These are phyloP conservation scores for Pyrrhia umbra DNA, from an alignment of 2,888 invertebrate species.

Conservation along the genomic window DNA sequence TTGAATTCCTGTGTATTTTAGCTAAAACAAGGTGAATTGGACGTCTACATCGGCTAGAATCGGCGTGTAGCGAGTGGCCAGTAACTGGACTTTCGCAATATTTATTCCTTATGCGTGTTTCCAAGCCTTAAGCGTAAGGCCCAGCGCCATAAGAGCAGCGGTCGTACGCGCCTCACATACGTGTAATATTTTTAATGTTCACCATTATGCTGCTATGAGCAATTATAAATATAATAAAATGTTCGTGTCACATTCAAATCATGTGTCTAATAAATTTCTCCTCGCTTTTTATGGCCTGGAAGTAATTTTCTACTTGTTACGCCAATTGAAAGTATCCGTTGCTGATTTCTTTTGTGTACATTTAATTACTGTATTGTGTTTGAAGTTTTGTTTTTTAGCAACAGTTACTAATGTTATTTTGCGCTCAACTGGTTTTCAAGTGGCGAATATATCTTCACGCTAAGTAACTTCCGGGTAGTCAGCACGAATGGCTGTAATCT, in stretches of 20 bases:
- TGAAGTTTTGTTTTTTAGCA: constrained; percentile 38
- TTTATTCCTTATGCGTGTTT: constrained; percentile 85
- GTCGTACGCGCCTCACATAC: constrained; percentile 73
- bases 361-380: constrained; percentile 58
- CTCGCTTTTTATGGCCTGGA: constrained; percentile 74
- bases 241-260: constrained; percentile 75
- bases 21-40: constrained; percentile 58
- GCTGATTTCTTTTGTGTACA: constrained; percentile 66
- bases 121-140: constrained; percentile 83
- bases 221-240: constrained; percentile 76
- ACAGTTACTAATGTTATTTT: constrained; percentile 43
- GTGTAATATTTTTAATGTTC: constrained; percentile 77
- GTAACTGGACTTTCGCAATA: constrained; percentile 89
- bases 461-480: constrained; percentile 29
- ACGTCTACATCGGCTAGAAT: constrained; percentile 63
- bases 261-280: constrained; percentile 79
- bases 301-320: constrained; percentile 78
- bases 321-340: constrained; percentile 75
- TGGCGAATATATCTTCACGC: constrained; percentile 47
- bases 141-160: constrained; percentile 76
- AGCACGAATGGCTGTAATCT: constrained; percentile 29
- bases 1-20: constrained; percentile 55
- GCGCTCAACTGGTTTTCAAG: constrained; percentile 49
- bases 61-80: constrained; percentile 62
- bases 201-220: constrained; percentile 73